Evolutionary conservation across 2,888 invertebrate genomes (phyloP).

Genomic region (Pseudococcus longispinus): DNA sequence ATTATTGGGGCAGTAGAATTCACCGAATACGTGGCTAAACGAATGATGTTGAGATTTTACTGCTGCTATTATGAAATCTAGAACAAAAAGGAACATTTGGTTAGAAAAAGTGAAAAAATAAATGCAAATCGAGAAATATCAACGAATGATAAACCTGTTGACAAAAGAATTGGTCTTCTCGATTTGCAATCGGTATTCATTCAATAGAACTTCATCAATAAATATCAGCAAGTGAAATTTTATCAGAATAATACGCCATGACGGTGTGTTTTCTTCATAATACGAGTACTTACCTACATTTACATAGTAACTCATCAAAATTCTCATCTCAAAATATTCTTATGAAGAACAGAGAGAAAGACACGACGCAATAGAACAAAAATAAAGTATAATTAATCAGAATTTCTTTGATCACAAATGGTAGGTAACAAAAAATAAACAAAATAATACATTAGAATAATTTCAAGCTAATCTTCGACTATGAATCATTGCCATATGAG

Average conservation of each 20-base stretch:
- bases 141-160: not conserved
- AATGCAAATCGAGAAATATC: not conserved
- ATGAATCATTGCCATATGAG: constrained; percentile 50
- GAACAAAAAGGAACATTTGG: not conserved
- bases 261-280: no score
- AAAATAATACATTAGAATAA: not conserved
- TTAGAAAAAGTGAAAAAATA: not conserved
- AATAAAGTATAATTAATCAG: not conserved
- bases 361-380: not conserved
- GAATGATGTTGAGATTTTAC: not conserved
- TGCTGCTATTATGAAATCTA: not conserved
- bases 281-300: no score
- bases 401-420: not conserved
- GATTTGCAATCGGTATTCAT: not conserved
- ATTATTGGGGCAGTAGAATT: constrained; percentile 55
- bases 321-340: not conserved
- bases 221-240: no score
- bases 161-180: not conserved
- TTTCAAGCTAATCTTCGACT: constrained; percentile 6
- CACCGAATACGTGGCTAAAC: not conserved
- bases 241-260: no score
- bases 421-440: constrained; percentile 8
- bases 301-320: not conserved
- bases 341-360: not conserved
- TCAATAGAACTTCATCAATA: not conserved